Evolutionary conservation across 2,113 vertebrate genomes (phyloP), one percentile per base, ranked within the genome.

Genomic region (Hydrochoerus hydrochaeris): DNA sequence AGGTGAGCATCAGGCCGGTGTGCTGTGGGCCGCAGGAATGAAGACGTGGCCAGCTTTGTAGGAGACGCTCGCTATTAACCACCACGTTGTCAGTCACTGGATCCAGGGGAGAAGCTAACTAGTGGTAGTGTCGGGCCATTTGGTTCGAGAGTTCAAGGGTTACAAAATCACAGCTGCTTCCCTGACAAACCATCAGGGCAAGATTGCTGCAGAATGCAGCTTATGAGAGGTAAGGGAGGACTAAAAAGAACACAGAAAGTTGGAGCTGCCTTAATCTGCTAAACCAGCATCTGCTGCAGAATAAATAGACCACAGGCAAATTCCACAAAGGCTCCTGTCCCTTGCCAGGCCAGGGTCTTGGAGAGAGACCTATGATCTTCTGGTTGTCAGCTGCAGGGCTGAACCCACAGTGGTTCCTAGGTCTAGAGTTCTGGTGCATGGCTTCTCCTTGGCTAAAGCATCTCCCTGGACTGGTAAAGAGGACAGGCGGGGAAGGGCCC

Each of bases 61-160:
- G 44, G 63, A 90, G 81, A 91, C 86, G 32, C 67, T 78, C 22
- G 22, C 85, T 73, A 35, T 86, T 58, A 32, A 75, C 80, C 38
- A 65, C 10, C 26, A 4, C 4, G 41, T 52, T 92, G 81, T 32
- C 57, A 63, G 57, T 58, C 82, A 54, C 90, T 2, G 7, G 3
- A 24, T 90, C 28, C 17, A 28, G 30, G 75, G 58, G 65, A 97
- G 89, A 92, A 77, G 78, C 60, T 73, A 86, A 71, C 0, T 16
- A 77, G 52, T 35, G 16, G 28, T n/a, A 54, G 75, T 52, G 41
- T 57, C 77, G 63, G 91, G 81, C 38, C 86, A 35, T 94, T 97
- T 97, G 60, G 58, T 96, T 97, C 78, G 84, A 91, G 95, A 75
- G 95, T 97, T 97, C 96, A 95, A 97, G 85, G 69, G 83, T 78